Percentiles rank a stretch among this genome's conserved stretches.
Conservation (phyloP, 2,797 vertebrate species). For the Cephalopachus bancanus region DNA sequence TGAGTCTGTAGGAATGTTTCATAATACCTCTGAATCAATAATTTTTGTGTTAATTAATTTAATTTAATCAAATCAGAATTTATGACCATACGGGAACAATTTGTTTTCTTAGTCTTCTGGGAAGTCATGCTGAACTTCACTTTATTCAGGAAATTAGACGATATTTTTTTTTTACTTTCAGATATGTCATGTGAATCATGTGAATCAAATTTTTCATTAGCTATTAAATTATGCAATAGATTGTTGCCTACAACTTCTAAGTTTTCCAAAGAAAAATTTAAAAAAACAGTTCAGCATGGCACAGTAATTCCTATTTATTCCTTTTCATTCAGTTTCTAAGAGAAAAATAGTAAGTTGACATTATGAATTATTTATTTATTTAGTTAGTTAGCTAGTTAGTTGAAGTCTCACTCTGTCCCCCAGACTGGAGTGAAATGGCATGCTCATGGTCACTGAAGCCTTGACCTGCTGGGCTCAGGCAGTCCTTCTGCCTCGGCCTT, state of each 20-base stretch:
- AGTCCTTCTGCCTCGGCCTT: no score
- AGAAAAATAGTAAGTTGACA: neutral
- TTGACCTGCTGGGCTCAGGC: no score
- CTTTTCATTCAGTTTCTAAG: constrained; percentile 5
- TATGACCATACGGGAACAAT: neutral
- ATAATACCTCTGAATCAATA: constrained; percentile 23
- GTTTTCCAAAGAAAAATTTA: neutral
- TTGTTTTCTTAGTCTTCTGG: neutral
- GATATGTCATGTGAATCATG: neutral
- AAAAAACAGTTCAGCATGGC: neutral
- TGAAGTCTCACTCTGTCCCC: no score
- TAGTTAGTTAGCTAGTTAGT: no score
- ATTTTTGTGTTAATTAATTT: neutral
- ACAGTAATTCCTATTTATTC: neutral
- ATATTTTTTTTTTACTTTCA: constrained; percentile 54
- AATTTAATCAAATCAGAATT: constrained; percentile 1
- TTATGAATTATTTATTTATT: neutral
- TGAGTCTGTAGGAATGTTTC: neutral
- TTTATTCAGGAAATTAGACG: neutral
- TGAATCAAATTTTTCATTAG: neutral
- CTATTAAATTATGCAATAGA: constrained; percentile 9
- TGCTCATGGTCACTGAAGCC: no score
- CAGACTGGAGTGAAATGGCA: no score
- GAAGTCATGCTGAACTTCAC: neutral
- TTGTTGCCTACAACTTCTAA: neutral